Conservation (phyloP, 2,888 invertebrate species). For the Portevinia maculata region DNA sequence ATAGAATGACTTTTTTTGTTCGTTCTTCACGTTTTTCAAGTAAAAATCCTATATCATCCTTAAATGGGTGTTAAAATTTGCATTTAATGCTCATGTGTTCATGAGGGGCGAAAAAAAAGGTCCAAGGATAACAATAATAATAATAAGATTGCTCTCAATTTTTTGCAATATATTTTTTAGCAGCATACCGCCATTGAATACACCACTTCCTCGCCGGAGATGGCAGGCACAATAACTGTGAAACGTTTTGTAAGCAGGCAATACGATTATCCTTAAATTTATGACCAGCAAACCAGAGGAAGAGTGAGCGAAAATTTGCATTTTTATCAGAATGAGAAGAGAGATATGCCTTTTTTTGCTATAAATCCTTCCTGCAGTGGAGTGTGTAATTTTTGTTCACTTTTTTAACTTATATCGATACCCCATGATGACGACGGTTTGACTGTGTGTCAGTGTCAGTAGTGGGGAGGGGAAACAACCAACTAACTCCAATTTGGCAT, state of each 20-base stretch:
- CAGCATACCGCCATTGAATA: constrained; percentile 15
- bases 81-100: constrained; percentile 71
- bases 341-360: constrained; percentile 23
- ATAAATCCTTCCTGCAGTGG: constrained; percentile 44
- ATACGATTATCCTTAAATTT: constrained; percentile 74
- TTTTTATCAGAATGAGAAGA: constrained; percentile 63
- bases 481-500: constrained; percentile 32
- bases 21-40: constrained; percentile 10
- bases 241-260: constrained; percentile 74
- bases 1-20: constrained; percentile 12
- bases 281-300: constrained; percentile 48
- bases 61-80: constrained; percentile 71
- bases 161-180: constrained; percentile 60
- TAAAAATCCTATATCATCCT: constrained; percentile 56
- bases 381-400: constrained; percentile 29
- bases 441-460: constrained; percentile 50
- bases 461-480: not conserved
- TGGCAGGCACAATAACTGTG: constrained; percentile 73
- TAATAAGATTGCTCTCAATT: constrained; percentile 69
- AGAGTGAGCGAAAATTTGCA: constrained; percentile 64
- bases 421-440: constrained; percentile 54
- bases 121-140: constrained; percentile 50
- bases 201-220: constrained; percentile 46
- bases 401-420: constrained; percentile 32
- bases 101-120: constrained; percentile 47